These are phyloP conservation scores for Heliothis peltigera DNA, from an alignment of 2,888 invertebrate species.

Conservation along the genomic window DNA sequence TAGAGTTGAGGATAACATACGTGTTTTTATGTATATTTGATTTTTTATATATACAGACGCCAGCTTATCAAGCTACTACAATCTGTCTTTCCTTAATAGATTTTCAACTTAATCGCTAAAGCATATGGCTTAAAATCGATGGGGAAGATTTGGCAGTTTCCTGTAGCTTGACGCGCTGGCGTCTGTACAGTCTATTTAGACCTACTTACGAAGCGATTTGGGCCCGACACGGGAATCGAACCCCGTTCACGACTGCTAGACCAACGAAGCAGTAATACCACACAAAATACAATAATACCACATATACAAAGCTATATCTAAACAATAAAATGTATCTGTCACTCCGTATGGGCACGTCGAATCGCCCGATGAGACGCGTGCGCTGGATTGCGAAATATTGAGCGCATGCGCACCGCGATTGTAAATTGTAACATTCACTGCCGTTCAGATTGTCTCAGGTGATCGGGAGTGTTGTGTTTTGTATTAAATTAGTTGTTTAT, in stretches of 20 bases:
- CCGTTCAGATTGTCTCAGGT: conserved; percentile 9
- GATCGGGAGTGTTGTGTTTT: not conserved
- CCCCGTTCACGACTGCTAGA: no score
- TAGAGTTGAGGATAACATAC: not conserved
- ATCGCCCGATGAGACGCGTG: conserved; percentile 56
- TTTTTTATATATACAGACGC: no score
- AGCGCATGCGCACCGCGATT: conserved; percentile 2
- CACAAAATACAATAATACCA: conserved; percentile 2
- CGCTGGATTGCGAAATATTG: conserved; percentile 57
- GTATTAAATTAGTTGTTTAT: not conserved
- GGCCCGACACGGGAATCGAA: no score
- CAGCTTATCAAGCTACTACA: no score
- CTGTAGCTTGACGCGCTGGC: no score
- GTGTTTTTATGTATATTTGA: no score
- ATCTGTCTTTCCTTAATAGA: no score
- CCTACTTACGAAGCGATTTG: no score
- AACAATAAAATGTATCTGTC: conserved; percentile 56
- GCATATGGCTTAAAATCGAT: no score
- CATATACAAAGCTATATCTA: conserved; percentile 3
- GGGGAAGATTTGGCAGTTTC: no score
- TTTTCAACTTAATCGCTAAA: no score
- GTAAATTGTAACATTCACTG: conserved; percentile 8
- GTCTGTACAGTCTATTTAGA: no score
- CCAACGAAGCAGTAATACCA: not conserved
- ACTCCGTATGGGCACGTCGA: conserved; percentile 56